A percentile compares a stretch with the other conserved stretches of the same genome.
phyloP scores from a whole-genome alignment of 2,113 vertebrate species.

The Thymallus thymallus region DNA sequence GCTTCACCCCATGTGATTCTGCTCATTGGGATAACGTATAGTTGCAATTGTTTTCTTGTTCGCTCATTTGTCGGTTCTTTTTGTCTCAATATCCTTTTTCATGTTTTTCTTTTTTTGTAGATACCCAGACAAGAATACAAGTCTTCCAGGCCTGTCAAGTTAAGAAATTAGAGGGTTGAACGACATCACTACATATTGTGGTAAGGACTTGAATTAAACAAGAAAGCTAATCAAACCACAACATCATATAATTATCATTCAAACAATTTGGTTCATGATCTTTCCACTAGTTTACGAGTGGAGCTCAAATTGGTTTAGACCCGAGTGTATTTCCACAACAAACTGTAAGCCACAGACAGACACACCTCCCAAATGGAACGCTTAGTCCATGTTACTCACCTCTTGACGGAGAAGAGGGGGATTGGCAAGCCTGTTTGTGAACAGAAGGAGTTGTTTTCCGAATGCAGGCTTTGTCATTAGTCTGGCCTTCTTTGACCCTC shows the following conservation, averaged over 20 bases:
- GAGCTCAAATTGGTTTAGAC: neutral
- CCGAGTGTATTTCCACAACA: conserved; percentile 7
- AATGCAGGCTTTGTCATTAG: neutral
- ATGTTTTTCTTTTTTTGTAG: conserved; percentile 55
- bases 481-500: neutral
- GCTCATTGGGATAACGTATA: conserved; percentile 34
- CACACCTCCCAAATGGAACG: neutral
- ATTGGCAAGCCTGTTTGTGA: neutral
- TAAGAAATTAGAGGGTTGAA: conserved; percentile 27
- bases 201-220: neutral
- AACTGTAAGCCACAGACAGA: conserved; percentile 5
- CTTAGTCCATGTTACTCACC: neutral
- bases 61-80: conserved; percentile 7
- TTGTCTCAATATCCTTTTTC: neutral
- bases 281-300: neutral
- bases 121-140: conserved; percentile 51
- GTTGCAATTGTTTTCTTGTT: conserved; percentile 12
- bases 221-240: too few relatives aligned
- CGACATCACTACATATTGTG: neutral
- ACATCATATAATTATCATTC: neutral
- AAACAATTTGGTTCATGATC: neutral
- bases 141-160: conserved; percentile 60
- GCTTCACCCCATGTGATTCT: conserved; percentile 28
- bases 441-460: neutral
- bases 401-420: neutral